These are phyloP conservation scores for Caenorhabditis tropicalis DNA, from an alignment of 1,140 invertebrate genomes.

Conservation along the genomic window DNA sequence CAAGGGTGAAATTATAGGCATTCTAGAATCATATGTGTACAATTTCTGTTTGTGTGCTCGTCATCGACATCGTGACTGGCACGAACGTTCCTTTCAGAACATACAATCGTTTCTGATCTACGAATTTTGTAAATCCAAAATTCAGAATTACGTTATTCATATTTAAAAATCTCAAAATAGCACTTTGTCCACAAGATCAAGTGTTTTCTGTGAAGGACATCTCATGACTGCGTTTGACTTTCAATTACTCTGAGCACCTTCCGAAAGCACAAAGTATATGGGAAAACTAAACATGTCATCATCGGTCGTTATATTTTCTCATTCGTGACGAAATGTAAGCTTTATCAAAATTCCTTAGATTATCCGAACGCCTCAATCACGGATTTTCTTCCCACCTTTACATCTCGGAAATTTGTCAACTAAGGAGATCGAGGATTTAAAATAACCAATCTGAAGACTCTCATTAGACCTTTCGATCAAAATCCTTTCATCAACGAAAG, in stretches of 20 bases:
- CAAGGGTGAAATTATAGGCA: too few relatives aligned
- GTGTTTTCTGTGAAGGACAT: not conserved
- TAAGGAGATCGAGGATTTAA: not conserved
- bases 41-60: too few relatives aligned
- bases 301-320: not conserved
- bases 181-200: not conserved
- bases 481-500: not conserved
- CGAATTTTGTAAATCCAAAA: too few relatives aligned
- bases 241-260: not conserved
- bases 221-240: not conserved
- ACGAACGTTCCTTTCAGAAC: too few relatives aligned
- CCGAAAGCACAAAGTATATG: not conserved
- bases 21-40: too few relatives aligned
- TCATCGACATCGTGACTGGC: too few relatives aligned
- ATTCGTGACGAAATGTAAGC: not conserved
- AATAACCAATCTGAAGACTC: constrained; percentile 18
- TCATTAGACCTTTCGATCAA: not conserved
- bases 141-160: too few relatives aligned
- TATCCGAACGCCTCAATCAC: not conserved
- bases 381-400: constrained; percentile 3
- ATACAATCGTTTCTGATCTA: too few relatives aligned
- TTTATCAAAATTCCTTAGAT: not conserved
- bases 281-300: not conserved
- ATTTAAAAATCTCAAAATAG: too few relatives aligned
- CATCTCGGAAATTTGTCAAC: not conserved